These are phyloP conservation scores for Caenorhabditis drosophilae DNA, from an alignment of 2,888 invertebrate genomes.

Conservation along the genomic window DNA sequence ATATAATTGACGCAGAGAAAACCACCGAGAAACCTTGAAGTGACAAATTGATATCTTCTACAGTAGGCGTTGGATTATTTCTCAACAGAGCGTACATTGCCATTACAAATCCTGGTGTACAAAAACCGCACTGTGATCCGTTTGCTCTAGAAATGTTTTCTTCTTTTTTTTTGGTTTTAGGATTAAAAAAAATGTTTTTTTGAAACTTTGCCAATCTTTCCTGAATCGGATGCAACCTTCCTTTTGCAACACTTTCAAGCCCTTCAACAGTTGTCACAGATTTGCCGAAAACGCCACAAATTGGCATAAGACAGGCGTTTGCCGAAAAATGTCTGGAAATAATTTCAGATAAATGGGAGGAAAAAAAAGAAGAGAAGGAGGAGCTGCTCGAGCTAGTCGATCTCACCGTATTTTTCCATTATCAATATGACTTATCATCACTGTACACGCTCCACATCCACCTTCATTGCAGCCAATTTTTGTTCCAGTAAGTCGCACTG, in stretches of 20 bases:
- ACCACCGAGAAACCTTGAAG: slow-evolving; percentile 50
- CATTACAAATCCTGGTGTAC: slow-evolving; percentile 95
- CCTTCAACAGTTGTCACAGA: slow-evolving; percentile 93
- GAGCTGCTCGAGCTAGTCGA: no score
- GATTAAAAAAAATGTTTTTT: not conserved
- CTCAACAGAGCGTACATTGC: slow-evolving; percentile 89
- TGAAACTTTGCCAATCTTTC: slow-evolving; percentile 61
- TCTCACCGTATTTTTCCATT: slow-evolving; percentile 25
- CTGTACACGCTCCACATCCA: slow-evolving; percentile 72
- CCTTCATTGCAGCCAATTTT: slow-evolving; percentile 72
- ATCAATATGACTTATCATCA: slow-evolving; percentile 63
- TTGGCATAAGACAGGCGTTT: slow-evolving; percentile 87
- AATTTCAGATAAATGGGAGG: no score
- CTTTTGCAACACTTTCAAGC: slow-evolving; percentile 81
- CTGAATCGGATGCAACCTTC: slow-evolving; percentile 82
- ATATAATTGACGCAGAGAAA: no score
- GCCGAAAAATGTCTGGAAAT: slow-evolving; percentile 73
- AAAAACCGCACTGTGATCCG: slow-evolving; percentile 93
- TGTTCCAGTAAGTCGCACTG: slow-evolving; percentile 64
- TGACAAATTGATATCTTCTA: slow-evolving; percentile 57
- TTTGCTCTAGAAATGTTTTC: slow-evolving; percentile 74
- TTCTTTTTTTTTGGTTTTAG: not conserved
- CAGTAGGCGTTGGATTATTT: slow-evolving; percentile 76
- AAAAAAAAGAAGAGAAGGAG: no score
- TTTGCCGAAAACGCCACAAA: slow-evolving; percentile 84